These are phyloP conservation scores for Stenopsyche tienmushanensis DNA, from an alignment of 1,140 invertebrate species.

Conservation along the genomic window DNA sequence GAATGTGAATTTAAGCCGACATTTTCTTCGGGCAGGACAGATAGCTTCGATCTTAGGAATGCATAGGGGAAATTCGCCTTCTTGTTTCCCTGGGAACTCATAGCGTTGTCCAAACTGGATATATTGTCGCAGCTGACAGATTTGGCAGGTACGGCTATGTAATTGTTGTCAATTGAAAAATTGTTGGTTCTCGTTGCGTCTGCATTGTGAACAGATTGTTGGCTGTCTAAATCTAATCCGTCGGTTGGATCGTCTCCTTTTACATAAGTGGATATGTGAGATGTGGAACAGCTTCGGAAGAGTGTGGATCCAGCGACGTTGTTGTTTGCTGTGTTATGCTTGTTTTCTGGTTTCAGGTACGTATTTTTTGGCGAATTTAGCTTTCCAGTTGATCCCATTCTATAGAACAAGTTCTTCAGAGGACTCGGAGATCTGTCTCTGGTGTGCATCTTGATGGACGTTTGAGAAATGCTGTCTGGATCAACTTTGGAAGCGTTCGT, in stretches of 20 bases:
- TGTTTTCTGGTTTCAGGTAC: constrained; percentile 52
- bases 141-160: constrained; percentile 56
- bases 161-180: constrained; percentile 47
- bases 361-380: constrained; percentile 61
- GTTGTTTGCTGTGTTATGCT: constrained; percentile 53
- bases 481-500: constrained; percentile 51
- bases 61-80: constrained; percentile 75
- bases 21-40: constrained; percentile 72
- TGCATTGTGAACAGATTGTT: constrained; percentile 49
- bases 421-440: constrained; percentile 62
- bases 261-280: constrained; percentile 72
- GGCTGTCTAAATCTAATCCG: constrained; percentile 64
- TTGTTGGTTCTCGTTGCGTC: constrained; percentile 43
- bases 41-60: constrained; percentile 72
- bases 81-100: constrained; percentile 49
- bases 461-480: constrained; percentile 46
- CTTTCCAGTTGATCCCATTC: constrained; percentile 76
- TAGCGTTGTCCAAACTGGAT: constrained; percentile 54
- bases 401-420: constrained; percentile 71
- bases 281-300: constrained; percentile 76
- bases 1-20: constrained; percentile 56
- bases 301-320: constrained; percentile 56
- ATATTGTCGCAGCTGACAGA: constrained; percentile 67
- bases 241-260: constrained; percentile 78
- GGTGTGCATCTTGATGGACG: constrained; percentile 50